Evolutionary conservation across 2,797 vertebrate genomes (phyloP).

Genomic region (Chiloscyllium punctatum): DNA sequence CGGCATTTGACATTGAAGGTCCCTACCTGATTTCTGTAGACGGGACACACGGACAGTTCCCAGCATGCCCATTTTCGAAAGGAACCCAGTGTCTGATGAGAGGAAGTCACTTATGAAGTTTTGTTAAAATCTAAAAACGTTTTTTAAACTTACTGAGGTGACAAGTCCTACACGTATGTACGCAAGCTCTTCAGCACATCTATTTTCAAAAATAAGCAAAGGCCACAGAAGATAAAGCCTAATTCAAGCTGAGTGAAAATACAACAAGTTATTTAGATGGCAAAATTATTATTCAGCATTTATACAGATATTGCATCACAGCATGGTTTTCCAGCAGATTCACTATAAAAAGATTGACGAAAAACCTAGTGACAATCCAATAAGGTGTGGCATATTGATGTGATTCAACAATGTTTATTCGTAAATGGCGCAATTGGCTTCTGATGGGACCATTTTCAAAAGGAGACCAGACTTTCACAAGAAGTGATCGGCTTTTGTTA

Average conservation of each 20-base stretch:
- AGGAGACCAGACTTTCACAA: not conserved
- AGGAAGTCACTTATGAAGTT: conserved; percentile 38
- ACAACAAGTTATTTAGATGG: conserved; percentile 1
- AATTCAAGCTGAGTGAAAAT: not conserved
- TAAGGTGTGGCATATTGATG: not conserved
- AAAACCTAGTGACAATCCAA: conserved; percentile 11
- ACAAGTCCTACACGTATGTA: conserved; percentile 26
- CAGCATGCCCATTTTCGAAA: conserved; percentile 38
- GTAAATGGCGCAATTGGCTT: not conserved
- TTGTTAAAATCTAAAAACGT: conserved; percentile 35
- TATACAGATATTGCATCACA: not conserved
- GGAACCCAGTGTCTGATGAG: conserved; percentile 38
- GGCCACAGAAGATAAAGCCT: not conserved
- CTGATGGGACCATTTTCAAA: not conserved
- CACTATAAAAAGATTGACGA: not conserved
- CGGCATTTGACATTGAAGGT: conserved; percentile 32
- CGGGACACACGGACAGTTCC: conserved; percentile 38
- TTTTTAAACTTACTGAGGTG: conserved; percentile 36
- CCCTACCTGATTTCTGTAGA: conserved; percentile 38
- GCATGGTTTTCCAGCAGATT: not conserved
- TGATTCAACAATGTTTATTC: conserved; percentile 5
- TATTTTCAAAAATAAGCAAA: conserved; percentile 31
- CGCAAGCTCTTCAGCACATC: conserved; percentile 22
- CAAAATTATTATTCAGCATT: conserved; percentile 15
- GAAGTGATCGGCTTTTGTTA: not conserved